phyloP scores from a whole-genome alignment of 2,888 invertebrate species.

The Carabus problematicus region DNA sequence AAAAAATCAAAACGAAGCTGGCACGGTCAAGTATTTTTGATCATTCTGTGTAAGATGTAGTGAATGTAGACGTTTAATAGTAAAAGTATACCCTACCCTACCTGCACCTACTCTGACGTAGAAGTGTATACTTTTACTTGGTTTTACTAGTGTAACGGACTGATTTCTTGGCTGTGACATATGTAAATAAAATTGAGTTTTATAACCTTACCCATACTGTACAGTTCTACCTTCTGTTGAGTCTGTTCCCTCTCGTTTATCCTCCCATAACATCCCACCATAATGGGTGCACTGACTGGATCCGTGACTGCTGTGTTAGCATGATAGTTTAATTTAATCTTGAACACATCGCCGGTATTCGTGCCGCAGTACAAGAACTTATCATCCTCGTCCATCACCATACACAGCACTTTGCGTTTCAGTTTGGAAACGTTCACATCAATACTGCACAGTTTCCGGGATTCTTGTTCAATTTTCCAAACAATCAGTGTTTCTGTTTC shows the following conservation, averaged over 20 bases:
- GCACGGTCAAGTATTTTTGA: no score
- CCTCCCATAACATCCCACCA: constrained; percentile 72
- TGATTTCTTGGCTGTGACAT: no score
- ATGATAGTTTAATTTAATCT: constrained; percentile 68
- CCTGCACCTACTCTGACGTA: no score
- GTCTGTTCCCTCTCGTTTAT: constrained; percentile 63
- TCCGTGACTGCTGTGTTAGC: constrained; percentile 64
- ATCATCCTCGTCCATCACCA: constrained; percentile 75
- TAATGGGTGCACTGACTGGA: constrained; percentile 63
- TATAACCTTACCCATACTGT: constrained; percentile 57
- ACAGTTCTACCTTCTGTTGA: constrained; percentile 65
- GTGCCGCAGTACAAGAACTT: constrained; percentile 85
- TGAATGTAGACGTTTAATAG: no score
- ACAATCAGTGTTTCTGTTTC: constrained; percentile 69
- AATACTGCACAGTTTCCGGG: constrained; percentile 72
- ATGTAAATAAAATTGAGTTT: no score
- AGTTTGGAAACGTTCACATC: constrained; percentile 82
- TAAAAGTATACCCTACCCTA: no score
- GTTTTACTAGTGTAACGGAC: no score
- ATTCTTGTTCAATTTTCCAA: constrained; percentile 76
- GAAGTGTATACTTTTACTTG: no score
- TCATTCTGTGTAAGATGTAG: no score
- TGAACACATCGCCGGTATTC: constrained; percentile 76
- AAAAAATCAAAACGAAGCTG: no score
- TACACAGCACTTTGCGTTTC: constrained; percentile 77